Evolutionary conservation across 1,140 invertebrate genomes (phyloP), one percentile per base, ranked within the genome.

Genomic region (Schlechtendalia chinensis): DNA sequence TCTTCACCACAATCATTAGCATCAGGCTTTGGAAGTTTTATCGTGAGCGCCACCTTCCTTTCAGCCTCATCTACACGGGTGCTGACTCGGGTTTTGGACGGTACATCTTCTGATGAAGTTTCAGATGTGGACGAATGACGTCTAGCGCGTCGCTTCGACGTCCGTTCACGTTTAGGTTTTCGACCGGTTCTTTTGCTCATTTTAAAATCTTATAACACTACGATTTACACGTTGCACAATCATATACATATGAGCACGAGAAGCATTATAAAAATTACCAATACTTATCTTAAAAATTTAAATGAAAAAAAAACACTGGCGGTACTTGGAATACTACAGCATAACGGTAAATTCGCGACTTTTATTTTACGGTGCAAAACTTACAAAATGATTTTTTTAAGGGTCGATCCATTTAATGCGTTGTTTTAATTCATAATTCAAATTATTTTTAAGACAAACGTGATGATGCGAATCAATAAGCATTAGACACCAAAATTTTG

Each of bases 1-100:
- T 81, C 81, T 45, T 75, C 81, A 72, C 39, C 80, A 11, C 82
- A 82, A 50, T 82, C 79, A 45, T 72, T 79, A 61, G 47, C 58
- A 50, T n/a, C 54, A 75, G 80, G 56, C 50, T 45, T 58, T 59
- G 79, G 82, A 1, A 67, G 22, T 74, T 79, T 79, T 47, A 79
- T 79, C 1, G 75, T 79, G 10, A 79, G 45, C 11, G 75, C 75
- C 8, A 79, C 58, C 5, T 79, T 79, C 12, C 32, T 79, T 63
- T 79, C 75, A 14, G 6, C 4, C 3, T 79, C 75, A 12, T 63
- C 58, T 29, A 63, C 32, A 50, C 39, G 45, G 10, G 58, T 79
- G 17, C 22, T n/a, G 27, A 58, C 29, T 61, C 75, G 54, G 1
- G 75, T 79, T 61, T 79, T 79, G 32, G 72, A n/a, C 6, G 54